Evolutionary conservation across 2,113 vertebrate genomes (phyloP).

Genomic region (Todiramphus saurophagus): DNA sequence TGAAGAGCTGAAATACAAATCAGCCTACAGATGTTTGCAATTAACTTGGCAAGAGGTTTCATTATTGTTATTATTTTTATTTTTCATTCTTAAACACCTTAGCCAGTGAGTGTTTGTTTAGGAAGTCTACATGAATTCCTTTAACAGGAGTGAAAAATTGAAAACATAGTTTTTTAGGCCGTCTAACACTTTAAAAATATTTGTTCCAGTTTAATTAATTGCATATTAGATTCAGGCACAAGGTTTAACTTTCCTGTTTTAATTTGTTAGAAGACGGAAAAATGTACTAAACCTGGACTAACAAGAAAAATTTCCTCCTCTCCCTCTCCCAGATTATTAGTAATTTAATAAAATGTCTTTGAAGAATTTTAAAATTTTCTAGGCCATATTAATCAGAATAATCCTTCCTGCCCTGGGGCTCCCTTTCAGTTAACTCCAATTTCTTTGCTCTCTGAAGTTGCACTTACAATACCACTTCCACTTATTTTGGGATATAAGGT

Average conservation of each 20-base stretch:
- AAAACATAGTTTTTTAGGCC: not conserved
- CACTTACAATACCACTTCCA: not conserved
- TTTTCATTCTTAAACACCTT: slow-evolving; percentile 5
- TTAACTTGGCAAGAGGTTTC: not conserved
- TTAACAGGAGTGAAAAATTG: not conserved
- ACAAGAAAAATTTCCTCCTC: not conserved
- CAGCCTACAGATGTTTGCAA: not conserved
- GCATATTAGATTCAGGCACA: not conserved
- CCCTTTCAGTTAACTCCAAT: not conserved
- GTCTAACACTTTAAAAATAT: not conserved
- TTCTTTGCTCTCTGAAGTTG: not conserved
- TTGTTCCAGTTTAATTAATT: not conserved
- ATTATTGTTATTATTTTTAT: not conserved
- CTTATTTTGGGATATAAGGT: not conserved
- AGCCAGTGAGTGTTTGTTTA: not conserved
- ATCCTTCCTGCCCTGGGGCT: not conserved
- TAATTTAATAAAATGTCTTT: not conserved
- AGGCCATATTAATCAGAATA: not conserved
- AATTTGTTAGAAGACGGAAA: not conserved
- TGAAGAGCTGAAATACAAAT: not conserved
- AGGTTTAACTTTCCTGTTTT: not conserved
- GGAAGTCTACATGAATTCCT: not conserved
- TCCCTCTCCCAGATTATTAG: not conserved
- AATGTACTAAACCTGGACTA: not conserved
- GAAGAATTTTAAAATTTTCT: not conserved